These are phyloP conservation scores for Dicrostonyx torquatus DNA, from an alignment of 2,797 vertebrate genomes.

Conservation along the genomic window DNA sequence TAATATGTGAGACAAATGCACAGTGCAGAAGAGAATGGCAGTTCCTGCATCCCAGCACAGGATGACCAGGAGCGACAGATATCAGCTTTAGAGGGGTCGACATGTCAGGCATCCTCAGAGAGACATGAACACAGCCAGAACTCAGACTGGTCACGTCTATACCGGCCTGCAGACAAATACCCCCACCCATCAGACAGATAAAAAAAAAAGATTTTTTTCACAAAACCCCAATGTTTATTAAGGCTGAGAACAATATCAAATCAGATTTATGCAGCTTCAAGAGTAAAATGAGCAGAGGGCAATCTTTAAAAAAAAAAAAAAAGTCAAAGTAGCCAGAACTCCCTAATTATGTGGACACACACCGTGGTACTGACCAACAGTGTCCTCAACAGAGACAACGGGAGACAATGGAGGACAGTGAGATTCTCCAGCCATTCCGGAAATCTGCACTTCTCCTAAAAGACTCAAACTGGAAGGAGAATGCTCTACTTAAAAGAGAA, in stretches of 20 bases:
- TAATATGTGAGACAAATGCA: not conserved
- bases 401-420: not conserved
- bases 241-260: not conserved
- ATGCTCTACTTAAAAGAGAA: not conserved
- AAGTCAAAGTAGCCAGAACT: not conserved
- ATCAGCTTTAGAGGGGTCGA: not conserved
- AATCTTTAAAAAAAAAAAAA: slow-evolving; percentile 34
- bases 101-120: not conserved
- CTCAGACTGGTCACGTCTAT: not conserved
- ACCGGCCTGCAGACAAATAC: slow-evolving; percentile 3
- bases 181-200: not conserved
- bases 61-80: not conserved
- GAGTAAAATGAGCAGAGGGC: not conserved
- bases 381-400: not conserved
- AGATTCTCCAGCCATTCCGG: not conserved
- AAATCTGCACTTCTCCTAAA: slow-evolving; percentile 7
- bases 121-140: not conserved
- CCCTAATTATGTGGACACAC: not conserved
- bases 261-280: not conserved
- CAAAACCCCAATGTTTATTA: not conserved
- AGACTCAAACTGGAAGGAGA: not conserved
- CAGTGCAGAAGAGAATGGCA: not conserved
- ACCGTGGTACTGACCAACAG: not conserved
- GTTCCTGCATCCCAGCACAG: not conserved
- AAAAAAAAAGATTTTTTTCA: not conserved